Percentiles rank a stretch among this genome's conserved stretches.
These are phyloP conservation scores for Diachrysia chrysitis DNA, from an alignment of 2,888 invertebrate genomes.

Conservation along the genomic window DNA sequence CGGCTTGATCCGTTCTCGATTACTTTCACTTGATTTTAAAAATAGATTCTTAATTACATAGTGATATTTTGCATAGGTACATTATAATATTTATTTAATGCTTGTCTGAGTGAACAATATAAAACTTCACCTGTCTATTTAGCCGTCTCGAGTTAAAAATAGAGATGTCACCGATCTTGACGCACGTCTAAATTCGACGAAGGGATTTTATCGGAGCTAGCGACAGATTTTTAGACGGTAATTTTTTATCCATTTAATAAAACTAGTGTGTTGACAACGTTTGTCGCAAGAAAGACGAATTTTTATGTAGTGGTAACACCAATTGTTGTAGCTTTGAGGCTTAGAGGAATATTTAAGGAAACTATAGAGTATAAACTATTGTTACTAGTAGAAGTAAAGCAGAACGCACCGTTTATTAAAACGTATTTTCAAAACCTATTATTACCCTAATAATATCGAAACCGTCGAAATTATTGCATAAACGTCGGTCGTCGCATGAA, in stretches of 20 bases:
- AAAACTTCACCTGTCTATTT: background rate
- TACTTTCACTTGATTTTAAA: constrained; percentile 54
- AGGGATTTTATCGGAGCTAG: background rate
- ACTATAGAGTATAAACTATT: too few relatives aligned
- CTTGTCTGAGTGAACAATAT: background rate
- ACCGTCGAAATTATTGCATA: too few relatives aligned
- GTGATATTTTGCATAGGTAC: constrained; percentile 23
- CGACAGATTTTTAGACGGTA: background rate
- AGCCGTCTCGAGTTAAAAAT: background rate
- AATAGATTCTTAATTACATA: constrained; percentile 32
- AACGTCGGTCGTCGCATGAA: too few relatives aligned
- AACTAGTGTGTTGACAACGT: too few relatives aligned
- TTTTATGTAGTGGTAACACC: too few relatives aligned
- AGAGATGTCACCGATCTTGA: constrained; percentile 2
- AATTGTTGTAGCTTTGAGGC: too few relatives aligned
- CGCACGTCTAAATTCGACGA: constrained; percentile 5
- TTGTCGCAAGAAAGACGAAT: too few relatives aligned
- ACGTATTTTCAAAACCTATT: too few relatives aligned
- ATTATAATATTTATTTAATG: background rate
- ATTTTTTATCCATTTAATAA: background rate
- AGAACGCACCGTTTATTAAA: too few relatives aligned
- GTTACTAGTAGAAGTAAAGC: too few relatives aligned
- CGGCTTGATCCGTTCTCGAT: constrained; percentile 51
- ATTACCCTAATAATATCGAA: too few relatives aligned
- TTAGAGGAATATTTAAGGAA: too few relatives aligned